phyloP scores from a whole-genome alignment of 2,113 vertebrate genomes.

The Pygoscelis antarcticus region DNA sequence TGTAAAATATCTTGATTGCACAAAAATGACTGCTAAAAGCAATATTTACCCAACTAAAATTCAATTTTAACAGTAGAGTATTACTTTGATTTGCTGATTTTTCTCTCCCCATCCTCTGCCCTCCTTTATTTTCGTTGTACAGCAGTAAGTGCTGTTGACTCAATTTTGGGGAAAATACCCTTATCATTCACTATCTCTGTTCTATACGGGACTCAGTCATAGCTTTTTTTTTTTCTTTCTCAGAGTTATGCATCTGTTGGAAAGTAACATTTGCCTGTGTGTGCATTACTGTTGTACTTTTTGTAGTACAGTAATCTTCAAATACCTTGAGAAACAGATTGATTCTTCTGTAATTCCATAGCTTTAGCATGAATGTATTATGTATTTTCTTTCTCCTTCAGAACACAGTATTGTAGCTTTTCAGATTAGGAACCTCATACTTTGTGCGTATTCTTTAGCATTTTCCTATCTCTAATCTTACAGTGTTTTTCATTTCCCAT shows the following conservation, averaged over 20 bases:
- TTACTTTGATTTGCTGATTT: background rate
- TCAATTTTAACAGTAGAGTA: background rate
- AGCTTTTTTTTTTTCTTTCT: background rate
- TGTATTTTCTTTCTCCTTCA: background rate
- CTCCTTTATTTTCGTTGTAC: background rate
- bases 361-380: background rate
- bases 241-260: background rate
- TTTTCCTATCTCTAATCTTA: background rate
- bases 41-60: background rate
- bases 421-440: background rate
- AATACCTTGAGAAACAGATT: background rate
- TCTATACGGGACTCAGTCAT: background rate
- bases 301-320: background rate
- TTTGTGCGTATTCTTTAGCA: background rate
- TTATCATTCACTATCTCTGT: background rate
- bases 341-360: background rate
- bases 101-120: background rate
- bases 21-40: background rate
- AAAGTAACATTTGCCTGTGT: background rate
- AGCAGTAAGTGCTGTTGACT: background rate
- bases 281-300: background rate
- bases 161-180: accelerated
- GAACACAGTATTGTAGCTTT: background rate
- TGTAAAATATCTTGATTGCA: background rate
- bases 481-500: background rate